Evolutionary conservation across 2,113 vertebrate species (phyloP), one percentile per base, ranked within the genome.

Genomic region (Stigmatopora nigra): DNA sequence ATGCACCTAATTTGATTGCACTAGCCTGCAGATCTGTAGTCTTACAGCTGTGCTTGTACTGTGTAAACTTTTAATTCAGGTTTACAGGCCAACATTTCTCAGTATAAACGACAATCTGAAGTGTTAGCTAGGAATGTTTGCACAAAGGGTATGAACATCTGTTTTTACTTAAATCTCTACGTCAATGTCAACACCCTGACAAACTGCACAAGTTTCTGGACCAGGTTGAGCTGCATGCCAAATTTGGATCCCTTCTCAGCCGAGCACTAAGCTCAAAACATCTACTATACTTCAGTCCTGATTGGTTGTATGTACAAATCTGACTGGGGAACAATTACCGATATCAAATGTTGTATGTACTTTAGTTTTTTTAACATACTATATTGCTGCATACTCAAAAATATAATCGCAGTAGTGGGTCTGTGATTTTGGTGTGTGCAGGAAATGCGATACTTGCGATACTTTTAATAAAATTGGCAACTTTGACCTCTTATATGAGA

Each of bases 121-220:
- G 68, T 72, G 75, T 79, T 38, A 48, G 57, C 22, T 0, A 15
- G 55, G 48, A 45, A 70, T 4, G 13, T 61, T 70, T 36, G 70
- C 9, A 1, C 64, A 67, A 65, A 64, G 55, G 5, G 2, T 0
- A 2, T 63, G 59, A 59, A 61, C 79, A 81, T 85, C 82, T 88
- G 84, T 49, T 84, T 83, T 77, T 68, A 78, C 64, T 88, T 78
- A 73, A 46, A 17, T 35, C 70, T 38, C 67, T 65, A 22, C 35
- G 59, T 60, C 47, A 60, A 7, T 61, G 74, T 74, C 83, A 63
- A 19, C 69, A 73, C 72, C 65, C 68, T 65, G 76, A 65, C 64
- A 58, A 38, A 25, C 58, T 66, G n/a, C 45, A 10, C 57, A 13
- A 46, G 17, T 53, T 58, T 36, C 60, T 25, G 22, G 0, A 31